Base-by-base conservation (phyloP, 1,140 invertebrate genomes). In the Euschistus heros region DNA sequence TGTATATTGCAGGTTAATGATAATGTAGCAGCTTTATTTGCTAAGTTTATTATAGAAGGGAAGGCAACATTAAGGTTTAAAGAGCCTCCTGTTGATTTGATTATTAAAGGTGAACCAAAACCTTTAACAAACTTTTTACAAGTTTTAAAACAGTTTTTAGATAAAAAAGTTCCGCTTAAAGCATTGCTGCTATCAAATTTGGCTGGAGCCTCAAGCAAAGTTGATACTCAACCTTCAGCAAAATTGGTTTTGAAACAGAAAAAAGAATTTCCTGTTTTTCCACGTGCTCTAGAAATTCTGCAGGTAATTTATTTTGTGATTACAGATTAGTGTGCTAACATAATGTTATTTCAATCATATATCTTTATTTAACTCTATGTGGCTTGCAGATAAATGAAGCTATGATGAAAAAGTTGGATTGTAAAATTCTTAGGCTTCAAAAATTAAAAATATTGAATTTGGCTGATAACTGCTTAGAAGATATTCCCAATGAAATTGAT, bases 41-140 rank as follows among this genome's bases (percentile, higher is more conserved):
- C 8, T 17, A 44, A 44, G 24, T 62, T 62, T 62, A 30, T 62
- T 14, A 5, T 18, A 47, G 63, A 64, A 24, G 63, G 63, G 27
- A 64, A 64, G 33, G 50, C 50, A 20, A 64, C 63, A 27, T 17
- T 64, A n/a, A 26, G 63, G 17, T 64, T 64, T 30, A 50, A 22
- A n/a, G 22, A 64, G n/a, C 63, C 63, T 5, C 63, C 46, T 27
- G 30, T 50, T 64, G 63, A 64, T 55, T 20, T 64, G 14, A 64
- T 50, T 15, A 54, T 64, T 24, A 46, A 64, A 55, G 47, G 63
- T 30, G 26, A 64, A 54, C 13, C 27, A 7, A 27, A 54, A 13
- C 27, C 27, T 2, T 4, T 57, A 17, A 18, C 14, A 57, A 37
- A 42, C 17, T 61, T 61, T 30, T 24, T 61, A 10, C 30, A 44